These are phyloP conservation scores for Lamellibrachia luymesi DNA, from an alignment of 1,140 invertebrate genomes.

Conservation along the genomic window DNA sequence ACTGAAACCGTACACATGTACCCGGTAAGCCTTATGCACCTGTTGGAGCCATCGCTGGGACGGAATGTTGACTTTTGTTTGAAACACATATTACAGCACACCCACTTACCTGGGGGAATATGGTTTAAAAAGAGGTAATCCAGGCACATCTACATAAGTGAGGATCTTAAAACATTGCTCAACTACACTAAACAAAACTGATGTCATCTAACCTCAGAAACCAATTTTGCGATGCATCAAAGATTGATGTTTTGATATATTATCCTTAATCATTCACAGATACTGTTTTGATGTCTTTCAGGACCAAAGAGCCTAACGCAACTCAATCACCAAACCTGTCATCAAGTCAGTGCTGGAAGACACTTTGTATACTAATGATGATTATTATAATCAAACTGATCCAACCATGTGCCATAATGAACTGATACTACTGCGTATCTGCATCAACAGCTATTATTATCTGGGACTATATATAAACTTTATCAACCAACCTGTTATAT, in stretches of 20 bases:
- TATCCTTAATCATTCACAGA: neutral
- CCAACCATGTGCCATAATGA: neutral
- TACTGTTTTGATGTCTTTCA: neutral
- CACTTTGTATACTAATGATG: neutral
- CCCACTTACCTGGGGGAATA: neutral
- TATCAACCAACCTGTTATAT: neutral
- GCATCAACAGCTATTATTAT: neutral
- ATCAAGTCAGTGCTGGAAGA: neutral
- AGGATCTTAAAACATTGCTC: neutral
- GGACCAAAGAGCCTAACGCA: neutral
- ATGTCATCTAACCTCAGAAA: neutral
- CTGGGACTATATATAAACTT: neutral
- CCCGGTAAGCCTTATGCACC: neutral
- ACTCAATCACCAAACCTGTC: neutral
- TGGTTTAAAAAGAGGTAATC: neutral
- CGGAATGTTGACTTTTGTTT: too few relatives aligned
- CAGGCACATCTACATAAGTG: too few relatives aligned
- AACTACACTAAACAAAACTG: neutral
- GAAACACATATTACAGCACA: neutral
- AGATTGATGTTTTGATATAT: neutral
- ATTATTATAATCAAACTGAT: neutral
- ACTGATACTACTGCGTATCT: neutral
- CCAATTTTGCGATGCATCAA: neutral
- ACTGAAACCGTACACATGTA: neutral
- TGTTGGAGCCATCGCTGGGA: neutral